Percentiles rank a stretch among this genome's conserved stretches.
Evolutionary conservation across 2,113 vertebrate genomes (phyloP).

Genomic region (Lepus europaeus): DNA sequence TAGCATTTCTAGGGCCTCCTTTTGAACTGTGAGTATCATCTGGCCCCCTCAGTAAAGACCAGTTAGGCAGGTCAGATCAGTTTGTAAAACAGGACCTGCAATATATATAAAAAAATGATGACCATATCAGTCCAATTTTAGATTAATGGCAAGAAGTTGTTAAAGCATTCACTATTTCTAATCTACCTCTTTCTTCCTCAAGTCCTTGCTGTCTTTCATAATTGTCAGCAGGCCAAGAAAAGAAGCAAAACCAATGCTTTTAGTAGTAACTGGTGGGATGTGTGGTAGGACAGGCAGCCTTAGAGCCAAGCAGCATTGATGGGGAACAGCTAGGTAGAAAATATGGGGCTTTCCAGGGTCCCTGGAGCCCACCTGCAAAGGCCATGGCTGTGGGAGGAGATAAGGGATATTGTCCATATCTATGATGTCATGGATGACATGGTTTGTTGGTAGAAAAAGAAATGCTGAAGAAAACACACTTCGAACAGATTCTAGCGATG

Average conservation of each 20-base stretch:
- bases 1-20: constrained; percentile 40
- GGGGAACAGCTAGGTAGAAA: not conserved
- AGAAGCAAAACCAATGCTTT: not conserved
- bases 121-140: constrained; percentile 23
- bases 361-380: not conserved
- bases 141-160: constrained; percentile 34
- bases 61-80: not conserved
- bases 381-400: not conserved
- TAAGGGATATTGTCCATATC: not conserved
- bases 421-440: not conserved
- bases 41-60: constrained; percentile 48
- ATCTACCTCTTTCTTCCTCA: not conserved
- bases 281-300: not conserved
- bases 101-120: constrained; percentile 1
- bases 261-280: not conserved
- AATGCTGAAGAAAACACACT: constrained; percentile 9
- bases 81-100: constrained; percentile 50
- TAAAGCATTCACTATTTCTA: constrained; percentile 34
- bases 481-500: constrained; percentile 13
- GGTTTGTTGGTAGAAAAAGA: constrained; percentile 19
- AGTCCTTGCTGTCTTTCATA: constrained; percentile 1
- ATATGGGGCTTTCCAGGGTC: not conserved
- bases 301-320: not conserved
- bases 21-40: constrained; percentile 57
- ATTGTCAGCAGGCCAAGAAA: not conserved